Conservation (phyloP, 2,113 vertebrate genomes). For the Odocoileus hemionus region DNA sequence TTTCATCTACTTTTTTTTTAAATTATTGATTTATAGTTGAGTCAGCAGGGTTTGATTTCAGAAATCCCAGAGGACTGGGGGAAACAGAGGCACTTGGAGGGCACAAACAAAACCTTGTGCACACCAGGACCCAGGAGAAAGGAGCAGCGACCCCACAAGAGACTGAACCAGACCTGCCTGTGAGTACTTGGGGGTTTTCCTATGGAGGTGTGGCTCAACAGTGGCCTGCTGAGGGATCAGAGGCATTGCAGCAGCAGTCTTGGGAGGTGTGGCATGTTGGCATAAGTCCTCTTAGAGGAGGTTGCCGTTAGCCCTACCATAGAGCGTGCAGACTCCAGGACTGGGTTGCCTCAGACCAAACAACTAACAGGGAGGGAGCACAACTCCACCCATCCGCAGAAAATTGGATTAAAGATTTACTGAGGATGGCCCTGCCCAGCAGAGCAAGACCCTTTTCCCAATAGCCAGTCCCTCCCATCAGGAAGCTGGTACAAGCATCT, state of each 20-base stretch:
- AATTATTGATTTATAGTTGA: neutral
- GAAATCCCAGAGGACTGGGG: neutral
- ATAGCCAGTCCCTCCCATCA: neutral
- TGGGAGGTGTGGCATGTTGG: neutral
- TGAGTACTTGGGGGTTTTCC: neutral
- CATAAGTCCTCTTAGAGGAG: neutral
- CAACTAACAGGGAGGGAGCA: neutral
- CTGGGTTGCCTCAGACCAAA: neutral
- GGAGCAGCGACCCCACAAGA: neutral
- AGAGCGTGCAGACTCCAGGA: neutral
- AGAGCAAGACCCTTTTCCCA: neutral
- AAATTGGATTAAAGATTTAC: neutral
- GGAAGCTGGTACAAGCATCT: neutral
- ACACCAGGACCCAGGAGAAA: neutral
- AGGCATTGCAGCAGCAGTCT: neutral
- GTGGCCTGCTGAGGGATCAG: neutral
- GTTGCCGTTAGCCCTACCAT: too few relatives aligned
- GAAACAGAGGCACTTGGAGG: neutral
- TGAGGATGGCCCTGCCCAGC: neutral
- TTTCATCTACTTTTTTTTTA: neutral
- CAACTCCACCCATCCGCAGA: neutral
- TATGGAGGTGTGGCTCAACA: neutral
- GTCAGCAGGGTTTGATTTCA: neutral
- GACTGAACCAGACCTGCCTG: neutral
- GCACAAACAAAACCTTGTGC: neutral